Base-by-base conservation (phyloP, 2,888 invertebrate genomes). In the Athalia rosae region DNA sequence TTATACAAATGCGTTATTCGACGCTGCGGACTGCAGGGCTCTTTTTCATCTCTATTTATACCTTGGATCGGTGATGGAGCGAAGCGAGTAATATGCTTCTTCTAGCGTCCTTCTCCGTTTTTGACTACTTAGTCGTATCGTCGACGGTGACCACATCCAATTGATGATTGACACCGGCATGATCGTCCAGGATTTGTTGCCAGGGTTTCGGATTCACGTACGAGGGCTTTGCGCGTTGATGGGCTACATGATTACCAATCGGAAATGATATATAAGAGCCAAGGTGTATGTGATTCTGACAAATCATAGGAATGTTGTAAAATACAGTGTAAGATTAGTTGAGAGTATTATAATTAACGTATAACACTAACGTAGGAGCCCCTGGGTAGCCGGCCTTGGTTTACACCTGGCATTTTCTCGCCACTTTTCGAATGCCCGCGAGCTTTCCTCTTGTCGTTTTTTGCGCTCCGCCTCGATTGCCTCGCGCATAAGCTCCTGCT, bases 121-220 rank as follows among this genome's bases (percentile, higher is more conserved):
- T 28, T 81, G 78, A 78, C 48, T 77, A 67, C 59, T 76, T 8
- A 53, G 50, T 28, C 76, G 74, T 47, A 78, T 81, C n/a, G 4
- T 74, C 79, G 4, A 56, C 58, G 79, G 77, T 13, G 48, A 47
- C 53, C 13, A 41, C 43, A 2, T 66, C 43, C 48, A 48, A 48
- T 45, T 58, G 7, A 45, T 71, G 28, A 28, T 28, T 28, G 28
- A 28, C 71, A 4, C 78, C 81, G 3, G 74, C 3, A 9, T 82
- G 81, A 11, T 83, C 84, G 85, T 89, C 91, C n/a, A 90, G 87
- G 3, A 90, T 85, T 53, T 90, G 89, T 82, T 92, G 92, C 94
- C 94, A 94, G 0, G 94, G 94, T 48, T 91, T 91, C 2, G 94
- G 94, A 86, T 94, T 94, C 78, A 94, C 90, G 83, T 92, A 94